phyloP scores from a whole-genome alignment of 2,113 vertebrate genomes.

The Zapus hudsonius region DNA sequence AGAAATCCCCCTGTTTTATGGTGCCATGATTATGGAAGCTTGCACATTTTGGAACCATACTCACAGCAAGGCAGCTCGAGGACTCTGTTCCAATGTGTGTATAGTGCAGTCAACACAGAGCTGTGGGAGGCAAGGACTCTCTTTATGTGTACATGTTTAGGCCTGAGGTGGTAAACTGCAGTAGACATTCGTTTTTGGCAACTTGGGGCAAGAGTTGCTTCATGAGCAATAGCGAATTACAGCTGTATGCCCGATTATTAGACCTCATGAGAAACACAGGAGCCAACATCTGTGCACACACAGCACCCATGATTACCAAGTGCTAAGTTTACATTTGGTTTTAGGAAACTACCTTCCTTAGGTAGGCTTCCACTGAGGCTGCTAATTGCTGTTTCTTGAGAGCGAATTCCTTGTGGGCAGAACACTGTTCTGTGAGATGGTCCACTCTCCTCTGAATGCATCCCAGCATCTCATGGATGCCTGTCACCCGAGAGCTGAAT shows the following conservation, averaged over 20 bases:
- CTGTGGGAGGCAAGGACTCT: not conserved
- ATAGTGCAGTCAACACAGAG: not conserved
- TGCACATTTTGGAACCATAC: not conserved
- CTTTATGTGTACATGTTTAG: not conserved
- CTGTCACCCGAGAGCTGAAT: constrained; percentile 83
- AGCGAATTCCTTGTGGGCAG: constrained; percentile 81
- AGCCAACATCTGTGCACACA: not conserved
- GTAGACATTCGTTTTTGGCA: not conserved
- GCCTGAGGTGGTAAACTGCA: not conserved
- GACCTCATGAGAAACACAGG: not conserved
- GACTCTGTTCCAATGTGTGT: not conserved
- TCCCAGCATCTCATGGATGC: constrained; percentile 87
- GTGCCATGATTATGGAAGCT: not conserved
- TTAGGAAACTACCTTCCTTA: constrained; percentile 87
- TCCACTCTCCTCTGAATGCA: constrained; percentile 84
- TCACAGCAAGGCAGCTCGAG: not conserved
- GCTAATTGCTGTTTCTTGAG: constrained; percentile 84
- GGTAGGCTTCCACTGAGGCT: constrained; percentile 83
- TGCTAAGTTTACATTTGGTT: not conserved
- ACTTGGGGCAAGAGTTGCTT: not conserved
- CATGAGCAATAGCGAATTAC: not conserved
- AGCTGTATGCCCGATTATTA: not conserved
- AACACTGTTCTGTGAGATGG: constrained; percentile 81
- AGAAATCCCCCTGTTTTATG: not conserved
- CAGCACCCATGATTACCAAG: not conserved